Base-by-base conservation (phyloP, 1,140 invertebrate species). In the Zaprionus ornatus region DNA sequence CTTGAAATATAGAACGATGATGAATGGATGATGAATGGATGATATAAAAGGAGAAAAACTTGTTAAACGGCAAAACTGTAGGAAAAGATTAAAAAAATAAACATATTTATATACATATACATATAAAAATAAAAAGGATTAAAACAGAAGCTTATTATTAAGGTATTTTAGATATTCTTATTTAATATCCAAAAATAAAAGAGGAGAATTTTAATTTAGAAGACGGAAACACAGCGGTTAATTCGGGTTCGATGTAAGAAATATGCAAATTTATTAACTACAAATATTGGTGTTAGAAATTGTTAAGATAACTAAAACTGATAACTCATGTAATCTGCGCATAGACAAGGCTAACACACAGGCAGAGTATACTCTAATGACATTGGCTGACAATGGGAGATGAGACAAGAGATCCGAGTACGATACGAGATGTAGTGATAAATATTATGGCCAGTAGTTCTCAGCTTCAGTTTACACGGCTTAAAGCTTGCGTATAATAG, bases 81-180 rank as follows among this genome's bases (percentile, higher is more conserved):
- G 82, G 29, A 68, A 77, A 86, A 60, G 52, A 77, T 42, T 21
- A 42, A 48, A 42, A 48, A 72, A 61, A 75, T 77, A 71, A 72
- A 88, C 71, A 81, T 91, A 82, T 91, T 73, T 91, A 91, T 88
- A 88, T 82, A 84, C 70, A 83, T 76, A 87, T 84, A 88, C 69
- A 76, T 56, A 72, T 60, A 62, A 61, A 35, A 64, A 66, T 63
- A 72, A 72, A 68, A 56, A 56, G 45, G 67, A 74, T 57, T 19
- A 55, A 62, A 75, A 72, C 48, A 72, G 32, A 73, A 82, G 45
- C 70, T 77, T 72, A 76, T 60, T 66, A 35, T 80, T 92, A 92
- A 92, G 91, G 92, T 92, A 92, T 92, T 92, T 93, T 92, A 92
- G 91, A 92, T 92, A 92, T 92, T 92, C 92, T 92, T 92, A 92